These are phyloP conservation scores for Darevskia nairensis DNA, from an alignment of 2,797 vertebrate genomes.

Conservation along the genomic window DNA sequence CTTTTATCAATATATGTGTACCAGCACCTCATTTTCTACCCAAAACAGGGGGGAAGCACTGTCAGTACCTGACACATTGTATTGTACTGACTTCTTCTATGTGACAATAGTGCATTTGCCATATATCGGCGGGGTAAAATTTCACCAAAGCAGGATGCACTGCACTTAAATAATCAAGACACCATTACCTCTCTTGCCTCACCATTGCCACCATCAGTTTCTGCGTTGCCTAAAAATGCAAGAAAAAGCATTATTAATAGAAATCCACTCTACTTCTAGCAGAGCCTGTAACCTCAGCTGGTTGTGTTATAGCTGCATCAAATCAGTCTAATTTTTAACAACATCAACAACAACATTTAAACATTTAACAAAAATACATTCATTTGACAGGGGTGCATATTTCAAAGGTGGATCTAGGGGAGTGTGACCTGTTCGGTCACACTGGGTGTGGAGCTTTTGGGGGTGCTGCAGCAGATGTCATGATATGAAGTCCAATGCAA, in stretches of 20 bases:
- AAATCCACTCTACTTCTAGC: background rate
- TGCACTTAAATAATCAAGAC: background rate
- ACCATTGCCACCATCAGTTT: background rate
- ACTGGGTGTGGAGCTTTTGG: no score
- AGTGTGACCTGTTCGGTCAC: no score
- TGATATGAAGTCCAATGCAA: no score
- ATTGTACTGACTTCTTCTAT: background rate
- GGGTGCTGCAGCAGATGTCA: no score
- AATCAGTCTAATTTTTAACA: background rate
- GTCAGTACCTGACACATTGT: no score
- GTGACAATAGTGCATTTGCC: background rate
- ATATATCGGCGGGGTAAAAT: background rate
- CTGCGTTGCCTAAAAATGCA: slow-evolving; percentile 33
- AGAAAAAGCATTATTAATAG: background rate
- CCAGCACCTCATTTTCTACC: no score
- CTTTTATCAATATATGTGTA: no score
- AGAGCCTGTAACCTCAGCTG: background rate
- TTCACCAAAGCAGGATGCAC: background rate
- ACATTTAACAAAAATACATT: background rate
- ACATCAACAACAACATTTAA: background rate
- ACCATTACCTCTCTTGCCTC: slow-evolving; percentile 51
- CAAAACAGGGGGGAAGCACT: no score
- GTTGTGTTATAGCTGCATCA: background rate
- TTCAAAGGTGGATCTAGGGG: background rate
- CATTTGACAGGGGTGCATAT: background rate